Evolutionary conservation across 2,113 vertebrate genomes (phyloP), one percentile per base, ranked within the genome.

Genomic region (Nematolebias whitei): DNA sequence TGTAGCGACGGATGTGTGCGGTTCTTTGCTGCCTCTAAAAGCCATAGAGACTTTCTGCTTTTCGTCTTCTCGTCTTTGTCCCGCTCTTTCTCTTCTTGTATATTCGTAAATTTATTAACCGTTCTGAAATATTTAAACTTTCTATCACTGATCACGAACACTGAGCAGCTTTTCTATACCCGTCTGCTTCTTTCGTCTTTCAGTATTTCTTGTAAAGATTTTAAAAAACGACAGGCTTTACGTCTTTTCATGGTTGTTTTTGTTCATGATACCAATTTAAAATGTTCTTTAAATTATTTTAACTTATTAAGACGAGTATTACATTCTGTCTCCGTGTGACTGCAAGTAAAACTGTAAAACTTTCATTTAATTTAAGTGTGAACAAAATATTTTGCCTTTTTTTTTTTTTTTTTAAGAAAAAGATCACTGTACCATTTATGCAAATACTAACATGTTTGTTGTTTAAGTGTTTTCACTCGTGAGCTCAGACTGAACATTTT

Each of bases 141-240:
- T 91, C 53, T 90, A 87, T 89, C 91, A 92, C 88, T 90, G n/a
- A n/a, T n/a, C n/a, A n/a, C n/a, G n/a, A 89, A 91, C 86, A 89
- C 89, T 87, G 83, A 83, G 86, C 82, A 71, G 90, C 88, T 85
- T 93, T 91, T 91, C 74, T 91, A 87, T 83, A 81, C 83, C 72
- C 63, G 68, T 83, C 45, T 88, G 80, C 73, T 85, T 74, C 65
- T 88, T 83, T 66, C 55, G 73, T 85, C 78, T 86, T 76, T 76
- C 49, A 83, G 78, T 83, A 45, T 76, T 61, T 79, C 56, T 84
- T 87, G 71, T 88, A 83, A 65, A 82, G 38, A 72, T 74, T 64
- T 80, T 79, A 59, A 32, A 62, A 60, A 67, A 71, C 60, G 86
- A 80, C 43, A 79, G 78, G 52, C 58, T 76, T 54, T 60, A 51